Evolutionary conservation across 2,113 vertebrate species (phyloP).

Genomic region (Microcebus jonahi): DNA sequence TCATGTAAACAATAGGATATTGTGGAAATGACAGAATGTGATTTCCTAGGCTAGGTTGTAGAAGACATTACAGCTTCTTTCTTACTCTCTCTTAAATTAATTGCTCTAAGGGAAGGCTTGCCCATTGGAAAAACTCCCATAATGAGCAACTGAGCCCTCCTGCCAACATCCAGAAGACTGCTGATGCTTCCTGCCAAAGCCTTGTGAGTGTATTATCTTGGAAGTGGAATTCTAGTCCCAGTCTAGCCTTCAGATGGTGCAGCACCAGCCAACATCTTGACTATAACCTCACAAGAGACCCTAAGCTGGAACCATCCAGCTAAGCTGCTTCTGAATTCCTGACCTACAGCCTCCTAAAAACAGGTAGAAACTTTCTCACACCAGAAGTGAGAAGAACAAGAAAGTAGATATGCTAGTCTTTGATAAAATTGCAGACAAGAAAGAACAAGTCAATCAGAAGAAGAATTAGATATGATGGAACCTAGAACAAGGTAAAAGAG

Average conservation of each 20-base stretch:
- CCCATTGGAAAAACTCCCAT: background rate
- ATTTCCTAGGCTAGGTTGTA: background rate
- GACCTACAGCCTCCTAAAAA: background rate
- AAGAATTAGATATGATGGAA: background rate
- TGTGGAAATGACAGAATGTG: background rate
- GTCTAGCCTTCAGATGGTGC: background rate
- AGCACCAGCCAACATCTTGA: background rate
- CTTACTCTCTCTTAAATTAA: background rate
- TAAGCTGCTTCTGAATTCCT: background rate
- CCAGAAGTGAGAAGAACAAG: background rate
- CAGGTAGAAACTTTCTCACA: background rate
- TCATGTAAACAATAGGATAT: background rate
- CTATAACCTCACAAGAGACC: background rate
- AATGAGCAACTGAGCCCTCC: background rate
- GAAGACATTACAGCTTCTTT: background rate
- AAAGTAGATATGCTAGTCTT: background rate
- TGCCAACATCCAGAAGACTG: background rate
- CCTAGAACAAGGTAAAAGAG: background rate
- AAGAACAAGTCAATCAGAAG: background rate
- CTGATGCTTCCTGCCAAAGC: background rate
- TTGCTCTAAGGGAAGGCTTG: background rate
- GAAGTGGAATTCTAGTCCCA: background rate
- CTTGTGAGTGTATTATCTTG: too few species aligned
- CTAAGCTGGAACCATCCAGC: background rate
- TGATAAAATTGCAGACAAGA: background rate